Percentiles rank a stretch among this genome's conserved stretches.
Evolutionary conservation across 2,113 vertebrate species (phyloP).

Genomic region (Patagioenas fasciata): DNA sequence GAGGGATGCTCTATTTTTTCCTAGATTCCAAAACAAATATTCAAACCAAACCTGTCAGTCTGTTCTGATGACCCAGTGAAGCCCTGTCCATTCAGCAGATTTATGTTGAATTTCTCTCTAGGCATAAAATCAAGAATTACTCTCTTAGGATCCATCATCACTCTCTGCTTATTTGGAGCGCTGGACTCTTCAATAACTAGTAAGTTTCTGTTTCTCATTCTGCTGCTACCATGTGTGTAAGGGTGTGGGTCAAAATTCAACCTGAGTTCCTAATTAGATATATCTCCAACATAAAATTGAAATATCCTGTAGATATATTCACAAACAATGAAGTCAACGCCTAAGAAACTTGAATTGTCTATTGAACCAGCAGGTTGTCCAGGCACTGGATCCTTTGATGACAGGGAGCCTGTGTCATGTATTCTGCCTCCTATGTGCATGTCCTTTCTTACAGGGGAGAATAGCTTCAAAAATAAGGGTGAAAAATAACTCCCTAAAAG

Average conservation of each 20-base stretch:
- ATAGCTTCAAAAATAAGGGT: not conserved
- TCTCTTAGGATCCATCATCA: not conserved
- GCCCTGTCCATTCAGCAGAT: not conserved
- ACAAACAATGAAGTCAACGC: not conserved
- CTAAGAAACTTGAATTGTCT: not conserved
- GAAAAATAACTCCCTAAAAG: not conserved
- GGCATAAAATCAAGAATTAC: not conserved
- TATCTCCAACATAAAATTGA: not conserved
- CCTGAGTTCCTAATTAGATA: not conserved
- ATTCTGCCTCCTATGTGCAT: not conserved
- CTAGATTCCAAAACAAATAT: not conserved
- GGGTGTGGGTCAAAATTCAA: not conserved
- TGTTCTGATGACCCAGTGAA: not conserved
- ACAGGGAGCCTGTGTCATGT: not conserved
- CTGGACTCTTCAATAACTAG: not conserved
- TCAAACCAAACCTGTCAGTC: not conserved
- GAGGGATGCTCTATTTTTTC: not conserved
- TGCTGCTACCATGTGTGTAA: not conserved
- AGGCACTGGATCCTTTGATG: not conserved
- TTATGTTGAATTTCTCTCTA: not conserved
- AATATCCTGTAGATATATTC: not conserved
- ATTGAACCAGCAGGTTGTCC: not conserved
- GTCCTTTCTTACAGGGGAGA: not conserved
- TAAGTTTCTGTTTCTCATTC: not conserved
- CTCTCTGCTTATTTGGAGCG: not conserved